Base-by-base conservation (phyloP, 2,888 invertebrate species). In the Stegophylla sp. region DNA sequence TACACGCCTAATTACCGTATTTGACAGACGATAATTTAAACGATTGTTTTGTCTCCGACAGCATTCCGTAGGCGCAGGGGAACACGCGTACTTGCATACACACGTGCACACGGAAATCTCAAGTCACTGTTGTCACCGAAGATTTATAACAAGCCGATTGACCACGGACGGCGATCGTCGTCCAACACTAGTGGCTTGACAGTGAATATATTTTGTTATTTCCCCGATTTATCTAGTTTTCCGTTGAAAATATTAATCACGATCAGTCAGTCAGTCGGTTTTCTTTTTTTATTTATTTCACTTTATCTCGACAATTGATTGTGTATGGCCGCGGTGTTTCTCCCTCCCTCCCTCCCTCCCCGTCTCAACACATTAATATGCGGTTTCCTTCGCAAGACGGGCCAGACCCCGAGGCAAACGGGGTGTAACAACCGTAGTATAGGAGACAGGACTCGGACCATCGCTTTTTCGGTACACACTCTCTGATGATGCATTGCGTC, bases 1-100 rank as follows among this genome's bases (percentile, higher is more conserved):
- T n/a, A 28, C n/a, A n/a, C 61, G 73, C 73, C 73, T 74, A 74
- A 74, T 74, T 74, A 74, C 61, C 28, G 45, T 48, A 15, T 77
- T 77, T 67, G 76, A 77, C 76, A 77, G 76, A 56, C 53, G 67
- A 77, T 77, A 56, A 67, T 66, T 77, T 77, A 77, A 56, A 66
- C 67, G 23, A 77, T 77, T 77, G 56, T 77, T 67, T 77, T 77
- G 12, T 53, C n/a, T 41, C 53, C 23, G 64, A 34, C 66, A n/a
- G n/a, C n/a, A 48, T 77, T 77, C 56, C 66, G 45, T 28, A n/a
- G 28, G 28, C 10, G 73, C 26, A 45, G 28, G n/a, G 61, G 26
- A 3, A n/a, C 53, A 45, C 53, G n/a, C n/a, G n/a, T n/a, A n/a
- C 15, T 9, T 48, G 59, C 43, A 45, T 20, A 26, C 13, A 41